Conservation (phyloP, 2,113 vertebrate species). For the Egretta garzetta region DNA sequence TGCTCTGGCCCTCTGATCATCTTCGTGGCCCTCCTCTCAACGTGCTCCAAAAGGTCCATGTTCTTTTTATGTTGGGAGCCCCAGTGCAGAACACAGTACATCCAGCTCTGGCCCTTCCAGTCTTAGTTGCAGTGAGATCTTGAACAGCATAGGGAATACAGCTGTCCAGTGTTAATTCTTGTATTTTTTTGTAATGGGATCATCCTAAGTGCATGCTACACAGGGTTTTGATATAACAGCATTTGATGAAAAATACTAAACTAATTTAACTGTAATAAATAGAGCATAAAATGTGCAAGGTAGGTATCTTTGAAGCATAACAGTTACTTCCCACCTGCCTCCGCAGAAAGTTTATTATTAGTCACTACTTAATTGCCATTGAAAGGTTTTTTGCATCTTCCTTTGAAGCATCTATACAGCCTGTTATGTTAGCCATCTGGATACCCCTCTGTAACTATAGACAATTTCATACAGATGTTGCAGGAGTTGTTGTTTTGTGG, state of each 20-base stretch:
- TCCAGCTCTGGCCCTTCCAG: not conserved
- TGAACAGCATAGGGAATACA: not conserved
- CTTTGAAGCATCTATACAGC: not conserved
- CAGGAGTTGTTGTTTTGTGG: not conserved
- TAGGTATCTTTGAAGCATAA: not conserved
- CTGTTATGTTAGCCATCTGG: not conserved
- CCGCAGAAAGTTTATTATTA: not conserved
- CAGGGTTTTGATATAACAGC: not conserved
- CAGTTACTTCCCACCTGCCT: not conserved
- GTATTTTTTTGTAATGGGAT: not conserved
- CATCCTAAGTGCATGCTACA: not conserved
- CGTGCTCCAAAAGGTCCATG: too few relatives aligned
- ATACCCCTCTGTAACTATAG: not conserved
- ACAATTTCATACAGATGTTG: not conserved
- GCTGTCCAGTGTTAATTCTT: not conserved
- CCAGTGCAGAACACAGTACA: too few relatives aligned
- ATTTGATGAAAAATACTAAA: not conserved
- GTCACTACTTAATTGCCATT: not conserved
- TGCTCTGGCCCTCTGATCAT: too few relatives aligned
- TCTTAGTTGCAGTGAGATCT: not conserved
- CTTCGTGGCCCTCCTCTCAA: too few relatives aligned
- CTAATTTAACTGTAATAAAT: not conserved
- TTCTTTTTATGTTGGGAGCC: too few relatives aligned
- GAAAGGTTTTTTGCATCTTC: not conserved
- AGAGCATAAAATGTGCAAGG: not conserved